These are phyloP conservation scores for Horisme vitalbata DNA, from an alignment of 2,888 invertebrate genomes.

Conservation along the genomic window DNA sequence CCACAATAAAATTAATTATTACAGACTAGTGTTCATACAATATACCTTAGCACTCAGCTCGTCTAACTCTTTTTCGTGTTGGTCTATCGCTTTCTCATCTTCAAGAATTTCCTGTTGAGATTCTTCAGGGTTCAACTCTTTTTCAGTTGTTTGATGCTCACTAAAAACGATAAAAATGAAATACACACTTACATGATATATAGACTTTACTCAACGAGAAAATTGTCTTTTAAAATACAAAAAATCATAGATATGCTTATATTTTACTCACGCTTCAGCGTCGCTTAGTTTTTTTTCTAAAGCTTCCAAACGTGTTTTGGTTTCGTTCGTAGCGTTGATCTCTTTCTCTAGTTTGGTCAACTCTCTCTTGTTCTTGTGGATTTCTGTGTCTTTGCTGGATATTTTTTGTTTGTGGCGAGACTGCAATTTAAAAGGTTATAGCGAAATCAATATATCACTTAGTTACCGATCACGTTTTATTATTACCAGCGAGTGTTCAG, in stretches of 20 bases:
- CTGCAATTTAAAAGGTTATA: conserved; percentile 43
- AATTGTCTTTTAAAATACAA: no score
- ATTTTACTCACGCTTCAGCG: conserved; percentile 67
- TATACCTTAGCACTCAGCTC: conserved; percentile 84
- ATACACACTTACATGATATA: neutral
- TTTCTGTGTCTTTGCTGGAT: conserved; percentile 82
- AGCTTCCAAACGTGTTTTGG: conserved; percentile 78
- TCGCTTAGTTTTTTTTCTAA: conserved; percentile 74
- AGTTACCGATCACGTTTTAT: no score
- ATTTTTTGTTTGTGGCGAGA: conserved; percentile 87
- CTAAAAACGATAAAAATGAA: conserved; percentile 45
- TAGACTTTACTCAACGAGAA: no score
- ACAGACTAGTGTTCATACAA: neutral
- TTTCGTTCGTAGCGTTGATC: conserved; percentile 84
- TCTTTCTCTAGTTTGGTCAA: conserved; percentile 77
- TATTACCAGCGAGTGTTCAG: no score
- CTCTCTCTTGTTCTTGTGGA: conserved; percentile 81
- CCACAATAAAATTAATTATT: no score
- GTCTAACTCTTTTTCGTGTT: conserved; percentile 83
- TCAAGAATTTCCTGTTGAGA: conserved; percentile 83
- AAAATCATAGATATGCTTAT: no score
- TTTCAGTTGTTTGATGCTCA: conserved; percentile 67
- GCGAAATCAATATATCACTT: no score
- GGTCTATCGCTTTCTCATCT: conserved; percentile 81
- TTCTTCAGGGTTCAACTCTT: conserved; percentile 79